Percentiles rank a stretch among this genome's conserved stretches.
Evolutionary conservation across 2,797 vertebrate genomes (phyloP).

Genomic region (Hydrolagus colliei): DNA sequence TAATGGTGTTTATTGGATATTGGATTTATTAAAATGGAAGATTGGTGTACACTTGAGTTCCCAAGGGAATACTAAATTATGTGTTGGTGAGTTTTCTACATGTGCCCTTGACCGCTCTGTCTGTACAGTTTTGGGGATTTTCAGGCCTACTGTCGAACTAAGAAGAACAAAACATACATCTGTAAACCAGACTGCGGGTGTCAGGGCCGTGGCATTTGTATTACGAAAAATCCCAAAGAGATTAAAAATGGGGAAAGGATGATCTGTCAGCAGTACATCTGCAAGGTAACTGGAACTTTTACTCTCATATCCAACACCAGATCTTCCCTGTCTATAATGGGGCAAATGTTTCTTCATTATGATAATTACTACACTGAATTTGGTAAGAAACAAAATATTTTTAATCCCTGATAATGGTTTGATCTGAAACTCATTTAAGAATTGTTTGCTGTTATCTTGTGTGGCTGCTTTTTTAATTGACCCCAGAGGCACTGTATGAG

Average conservation of each 20-base stretch:
- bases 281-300: constrained; percentile 53
- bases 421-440: no score
- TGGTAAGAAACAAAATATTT: no score
- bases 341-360: no score
- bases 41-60: background rate
- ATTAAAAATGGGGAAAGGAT: constrained; percentile 59
- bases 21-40: background rate
- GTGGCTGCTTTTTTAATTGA: no score
- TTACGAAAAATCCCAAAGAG: constrained; percentile 48
- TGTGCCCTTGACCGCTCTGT: background rate
- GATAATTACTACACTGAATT: no score
- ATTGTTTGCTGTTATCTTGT: no score
- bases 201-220: constrained; percentile 56
- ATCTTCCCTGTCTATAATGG: no score
- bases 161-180: constrained; percentile 52
- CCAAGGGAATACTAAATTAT: background rate
- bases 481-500: no score
- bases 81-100: background rate
- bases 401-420: no score
- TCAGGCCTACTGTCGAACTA: constrained; percentile 47
- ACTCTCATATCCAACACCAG: no score
- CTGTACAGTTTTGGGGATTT: constrained; percentile 57
- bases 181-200: constrained; percentile 58
- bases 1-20: background rate
- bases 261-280: constrained; percentile 66